Evolutionary conservation across 2,888 invertebrate genomes (phyloP).

Genomic region (Acleris literana): DNA sequence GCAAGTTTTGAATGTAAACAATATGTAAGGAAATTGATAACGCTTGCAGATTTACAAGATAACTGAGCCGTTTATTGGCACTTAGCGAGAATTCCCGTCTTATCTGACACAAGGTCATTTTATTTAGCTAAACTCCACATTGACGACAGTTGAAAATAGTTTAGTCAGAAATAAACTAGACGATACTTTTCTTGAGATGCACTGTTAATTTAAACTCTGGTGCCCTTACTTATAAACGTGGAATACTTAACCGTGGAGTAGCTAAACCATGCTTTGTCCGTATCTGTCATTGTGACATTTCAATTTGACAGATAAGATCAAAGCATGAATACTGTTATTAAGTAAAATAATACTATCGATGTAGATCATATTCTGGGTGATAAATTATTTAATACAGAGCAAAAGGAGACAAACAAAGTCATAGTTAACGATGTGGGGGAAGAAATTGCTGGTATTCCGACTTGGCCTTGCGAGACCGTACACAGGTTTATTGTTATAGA

Average conservation of each 20-base stretch:
- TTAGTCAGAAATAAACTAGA: too few relatives aligned
- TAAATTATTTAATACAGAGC: slow-evolving; percentile 15
- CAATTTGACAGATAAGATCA: too few relatives aligned
- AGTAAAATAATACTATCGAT: background rate
- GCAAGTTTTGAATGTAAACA: slow-evolving; percentile 22
- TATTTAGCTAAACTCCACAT: background rate
- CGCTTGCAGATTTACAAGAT: slow-evolving; percentile 11
- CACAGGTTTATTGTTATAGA: slow-evolving; percentile 28
- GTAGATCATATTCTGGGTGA: slow-evolving; percentile 3
- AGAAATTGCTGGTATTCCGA: slow-evolving; percentile 20
- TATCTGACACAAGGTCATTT: slow-evolving; percentile 1
- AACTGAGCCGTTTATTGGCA: slow-evolving; percentile 1
- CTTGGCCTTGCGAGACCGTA: slow-evolving; percentile 16
- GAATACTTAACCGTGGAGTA: too few relatives aligned
- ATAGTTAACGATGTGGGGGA: slow-evolving; percentile 14
- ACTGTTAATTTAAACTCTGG: too few relatives aligned
- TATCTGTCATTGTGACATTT: too few relatives aligned
- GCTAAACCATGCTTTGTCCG: too few relatives aligned
- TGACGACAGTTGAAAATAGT: too few relatives aligned
- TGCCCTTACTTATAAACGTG: too few relatives aligned
- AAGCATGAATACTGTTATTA: background rate
- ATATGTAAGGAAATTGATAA: background rate
- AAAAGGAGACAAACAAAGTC: slow-evolving; percentile 22
- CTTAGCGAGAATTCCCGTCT: background rate
- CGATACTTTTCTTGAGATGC: too few relatives aligned